These are phyloP conservation scores for Coranthus polyacanthus DNA, from an alignment of 2,797 vertebrate species.

Conservation along the genomic window DNA sequence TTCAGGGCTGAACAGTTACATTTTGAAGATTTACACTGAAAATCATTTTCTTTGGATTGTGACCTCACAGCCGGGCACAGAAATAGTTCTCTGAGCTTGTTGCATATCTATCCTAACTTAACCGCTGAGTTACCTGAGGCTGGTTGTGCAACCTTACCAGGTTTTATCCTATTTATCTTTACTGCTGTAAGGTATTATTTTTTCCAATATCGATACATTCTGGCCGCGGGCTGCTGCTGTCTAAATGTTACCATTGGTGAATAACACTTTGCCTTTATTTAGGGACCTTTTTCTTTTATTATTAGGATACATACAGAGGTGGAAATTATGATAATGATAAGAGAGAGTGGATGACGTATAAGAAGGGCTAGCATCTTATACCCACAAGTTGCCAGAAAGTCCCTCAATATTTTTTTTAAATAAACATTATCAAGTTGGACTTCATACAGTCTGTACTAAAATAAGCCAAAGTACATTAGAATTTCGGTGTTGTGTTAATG, in stretches of 20 bases:
- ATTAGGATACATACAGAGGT: no score
- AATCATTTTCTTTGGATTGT: conserved; percentile 46
- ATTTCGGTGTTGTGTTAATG: conserved; percentile 3
- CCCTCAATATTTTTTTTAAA: no score
- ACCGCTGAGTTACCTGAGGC: conserved; percentile 45
- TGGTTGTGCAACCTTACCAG: conserved; percentile 30
- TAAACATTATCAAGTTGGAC: conserved; percentile 25
- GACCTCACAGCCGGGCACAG: conserved; percentile 29
- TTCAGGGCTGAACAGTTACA: conserved; percentile 54
- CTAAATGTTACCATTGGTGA: not conserved
- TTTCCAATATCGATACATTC: conserved; percentile 32
- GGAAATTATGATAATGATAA: no score
- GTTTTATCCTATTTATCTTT: conserved; percentile 36
- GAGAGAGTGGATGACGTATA: no score
- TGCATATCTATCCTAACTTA: conserved; percentile 50
- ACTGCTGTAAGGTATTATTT: conserved; percentile 27
- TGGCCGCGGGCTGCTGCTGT: conserved; percentile 2
- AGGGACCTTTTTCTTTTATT: not conserved
- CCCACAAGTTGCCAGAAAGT: no score
- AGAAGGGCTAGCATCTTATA: no score
- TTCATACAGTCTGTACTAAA: conserved; percentile 15
- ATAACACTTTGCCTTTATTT: conserved; percentile 8
- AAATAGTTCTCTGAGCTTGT: conserved; percentile 47
- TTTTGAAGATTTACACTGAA: conserved; percentile 59
- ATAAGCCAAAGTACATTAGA: conserved; percentile 20